Conservation (phyloP, 2,888 invertebrate genomes). For the Nephrotoma appendiculata region DNA sequence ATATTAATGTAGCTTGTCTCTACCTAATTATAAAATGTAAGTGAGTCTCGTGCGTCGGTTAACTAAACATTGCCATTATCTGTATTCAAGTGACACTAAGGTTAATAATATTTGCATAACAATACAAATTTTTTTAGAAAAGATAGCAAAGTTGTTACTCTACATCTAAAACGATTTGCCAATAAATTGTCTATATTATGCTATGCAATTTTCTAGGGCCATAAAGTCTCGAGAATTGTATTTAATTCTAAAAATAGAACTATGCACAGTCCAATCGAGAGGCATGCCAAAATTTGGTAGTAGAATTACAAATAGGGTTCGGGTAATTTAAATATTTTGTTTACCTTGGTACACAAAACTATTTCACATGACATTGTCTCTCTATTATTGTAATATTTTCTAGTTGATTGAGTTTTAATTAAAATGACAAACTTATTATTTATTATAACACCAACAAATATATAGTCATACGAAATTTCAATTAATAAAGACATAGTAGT, state of each 20-base stretch:
- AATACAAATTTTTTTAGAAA: background rate
- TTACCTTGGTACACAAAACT: background rate
- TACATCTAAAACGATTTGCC: background rate
- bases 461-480: background rate
- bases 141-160: background rate
- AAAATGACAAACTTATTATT: background rate
- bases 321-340: background rate
- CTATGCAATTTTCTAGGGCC: background rate
- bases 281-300: background rate
- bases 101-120: too few relatives aligned
- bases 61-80: too few relatives aligned
- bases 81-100: too few relatives aligned
- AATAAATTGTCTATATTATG: background rate
- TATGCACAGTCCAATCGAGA: background rate
- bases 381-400: too few relatives aligned
- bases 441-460: background rate
- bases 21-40: too few relatives aligned
- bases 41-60: too few relatives aligned
- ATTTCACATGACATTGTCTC: background rate
- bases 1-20: too few relatives aligned
- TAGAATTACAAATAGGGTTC: background rate
- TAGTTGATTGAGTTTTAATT: background rate
- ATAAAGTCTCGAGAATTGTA: background rate
- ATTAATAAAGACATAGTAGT: background rate
- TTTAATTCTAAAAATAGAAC: background rate